Base-by-base conservation (phyloP, 2,888 invertebrate species). In the Prosapia bicincta region DNA sequence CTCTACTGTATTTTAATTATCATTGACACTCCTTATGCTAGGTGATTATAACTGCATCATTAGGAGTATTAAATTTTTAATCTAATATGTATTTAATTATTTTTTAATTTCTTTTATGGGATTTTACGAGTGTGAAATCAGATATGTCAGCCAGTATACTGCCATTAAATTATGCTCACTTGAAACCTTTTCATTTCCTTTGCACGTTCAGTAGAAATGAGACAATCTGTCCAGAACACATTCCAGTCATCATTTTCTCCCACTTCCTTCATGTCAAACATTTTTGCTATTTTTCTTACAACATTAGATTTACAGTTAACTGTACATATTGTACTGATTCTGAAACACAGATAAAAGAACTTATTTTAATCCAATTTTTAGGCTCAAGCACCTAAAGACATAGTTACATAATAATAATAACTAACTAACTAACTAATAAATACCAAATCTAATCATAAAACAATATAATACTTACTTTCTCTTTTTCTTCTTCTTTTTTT, bases 151-250 rank as follows among this genome's bases (percentile, higher is more conserved):
- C n/a, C n/a, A n/a, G n/a, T n/a, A n/a, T n/a, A n/a, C n/a, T n/a
- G n/a, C n/a, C 30, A 30, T 30, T 6, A 3, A 26, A 26, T n/a
- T 23, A 25, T 69, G 43, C 32, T 78, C 78, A 87, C 87, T 84
- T 88, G 88, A 85, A 92, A 97, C 78, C 95, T 88, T 85, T 95
- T 96, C 95, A 97, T 95, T 81, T 94, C 94, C 85, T 96, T 96
- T 69, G 93, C 95, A 72, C 93, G 86, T 82, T 96, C 96, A 1
- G 95, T 89, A 10, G 95, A 92, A 24, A 97, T 92, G 80, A 94
- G 92, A 82, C 92, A 90, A 83, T 97, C 97, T 0, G 94, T 94
- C 97, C 97, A 97, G 83, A 92, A 93, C 79, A 97, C 89, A 84
- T 95, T 94, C 97, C 97, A 97, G 72, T 91, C 89, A 76, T 94